Percentiles rank a stretch among this genome's conserved stretches.
phyloP scores from a whole-genome alignment of 2,797 vertebrate genomes.

The Adelosebastes latens region DNA sequence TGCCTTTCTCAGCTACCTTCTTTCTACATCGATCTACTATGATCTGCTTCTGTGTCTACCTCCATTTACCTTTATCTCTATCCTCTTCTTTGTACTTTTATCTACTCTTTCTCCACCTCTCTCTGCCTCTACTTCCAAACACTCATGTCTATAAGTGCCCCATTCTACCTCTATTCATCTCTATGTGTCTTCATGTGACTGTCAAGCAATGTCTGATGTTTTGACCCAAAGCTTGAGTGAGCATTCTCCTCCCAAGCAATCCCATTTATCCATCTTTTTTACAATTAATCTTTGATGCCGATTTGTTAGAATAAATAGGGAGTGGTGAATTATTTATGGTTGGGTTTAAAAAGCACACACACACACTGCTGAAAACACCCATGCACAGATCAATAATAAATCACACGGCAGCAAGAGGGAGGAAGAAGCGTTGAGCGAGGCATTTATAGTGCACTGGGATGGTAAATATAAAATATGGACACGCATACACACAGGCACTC shows the following conservation, averaged over 20 bases:
- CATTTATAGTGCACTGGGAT: slow-evolving; percentile 46
- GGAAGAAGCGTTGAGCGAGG: slow-evolving; percentile 52
- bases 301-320: slow-evolving; percentile 69
- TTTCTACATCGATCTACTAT: slow-evolving; percentile 24
- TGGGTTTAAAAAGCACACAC: slow-evolving; percentile 42
- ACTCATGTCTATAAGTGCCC: neutral
- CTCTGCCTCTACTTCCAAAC: neutral
- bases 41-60: slow-evolving; percentile 4
- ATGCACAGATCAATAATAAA: slow-evolving; percentile 77
- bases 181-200: neutral
- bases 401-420: slow-evolving; percentile 63
- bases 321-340: slow-evolving; percentile 65
- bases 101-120: neutral
- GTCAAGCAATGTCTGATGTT: slow-evolving; percentile 7
- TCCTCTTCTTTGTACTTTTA: slow-evolving; percentile 9
- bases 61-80: slow-evolving; percentile 19
- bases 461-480: slow-evolving; percentile 61
- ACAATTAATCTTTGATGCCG: slow-evolving; percentile 67
- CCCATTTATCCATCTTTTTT: slow-evolving; percentile 25
- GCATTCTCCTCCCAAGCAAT: neutral
- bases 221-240: slow-evolving; percentile 8
- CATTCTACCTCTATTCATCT: neutral
- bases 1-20: neutral
- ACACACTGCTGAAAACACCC: slow-evolving; percentile 55
- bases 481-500: neutral